Evolutionary conservation across 2,888 invertebrate genomes (phyloP), one percentile per base, ranked within the genome.

Genomic region (Atherix ibis): DNA sequence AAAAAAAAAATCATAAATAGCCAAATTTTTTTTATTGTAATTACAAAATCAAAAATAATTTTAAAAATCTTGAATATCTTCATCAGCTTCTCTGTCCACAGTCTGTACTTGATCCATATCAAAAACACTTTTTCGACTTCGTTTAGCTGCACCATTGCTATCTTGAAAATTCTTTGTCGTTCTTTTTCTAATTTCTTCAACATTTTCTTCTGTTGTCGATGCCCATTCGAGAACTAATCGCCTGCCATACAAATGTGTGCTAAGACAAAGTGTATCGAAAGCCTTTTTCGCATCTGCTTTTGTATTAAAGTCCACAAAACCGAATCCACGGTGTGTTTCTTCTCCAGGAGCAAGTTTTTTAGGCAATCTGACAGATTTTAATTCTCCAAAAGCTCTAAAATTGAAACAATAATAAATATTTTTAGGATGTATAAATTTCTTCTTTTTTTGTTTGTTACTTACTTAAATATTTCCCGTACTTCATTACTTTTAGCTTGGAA

Each of bases 201-300:
- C 68, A 53, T 84, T 82, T 22, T 76, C 75, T 31, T 76, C 70
- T 36, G 81, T 71, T 1, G 92, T 89, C 4, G 41, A 43, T 2
- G 60, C 58, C 97, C 97, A 98, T 65, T 98, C 95, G 39, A 98
- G 63, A 0, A 92, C 94, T 48, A 99, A 65, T 35, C 95, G 70
- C 44, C 97, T 71, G 2, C 97, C 97, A 59, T 91, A 97, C 62
- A 99, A 80, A 71, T 99, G 98, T 35, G 97, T 97, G 49, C 94
- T 94, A 56, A 87, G 87, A 46, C 83, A 78, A n/a, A 95, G 57
- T 0, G 88, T 79, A 42, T 89, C 82, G 60, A 94, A 92, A 0
- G 97, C 97, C 54, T 76, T 72, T 81, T 91, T 91, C 2, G 98
- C 95, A 60, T 94, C 91, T 43, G 79, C 74, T 53, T 81, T 80